A percentile compares a stretch with the other conserved stretches of the same genome.
Conservation (phyloP, 2,113 vertebrate species). For the Notarius quadriscutis region DNA sequence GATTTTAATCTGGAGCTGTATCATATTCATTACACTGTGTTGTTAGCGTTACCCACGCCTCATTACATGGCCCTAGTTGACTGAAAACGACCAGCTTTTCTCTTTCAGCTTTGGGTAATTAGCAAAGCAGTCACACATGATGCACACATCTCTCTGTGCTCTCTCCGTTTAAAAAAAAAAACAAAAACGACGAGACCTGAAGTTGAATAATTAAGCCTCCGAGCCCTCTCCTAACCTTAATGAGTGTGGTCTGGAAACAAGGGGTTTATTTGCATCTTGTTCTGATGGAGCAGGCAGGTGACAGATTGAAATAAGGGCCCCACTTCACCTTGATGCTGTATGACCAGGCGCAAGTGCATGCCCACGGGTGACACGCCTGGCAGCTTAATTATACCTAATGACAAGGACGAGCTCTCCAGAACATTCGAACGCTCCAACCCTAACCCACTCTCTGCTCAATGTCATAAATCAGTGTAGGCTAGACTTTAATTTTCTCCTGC, state of each 20-base stretch:
- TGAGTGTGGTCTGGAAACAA: constrained; percentile 21
- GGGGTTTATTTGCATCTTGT: constrained; percentile 45
- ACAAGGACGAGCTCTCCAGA: constrained; percentile 38
- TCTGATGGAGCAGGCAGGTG: constrained; percentile 37
- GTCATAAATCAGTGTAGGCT: constrained; percentile 38
- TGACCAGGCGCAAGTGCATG: constrained; percentile 9
- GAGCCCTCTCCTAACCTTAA: constrained; percentile 40
- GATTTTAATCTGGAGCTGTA: background rate
- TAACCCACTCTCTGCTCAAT: constrained; percentile 20
- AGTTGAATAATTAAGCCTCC: constrained; percentile 47
- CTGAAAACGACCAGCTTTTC: background rate
- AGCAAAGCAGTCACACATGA: constrained; percentile 43
- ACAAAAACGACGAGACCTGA: background rate
- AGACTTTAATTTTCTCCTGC: constrained; percentile 45
- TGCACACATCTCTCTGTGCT: background rate
- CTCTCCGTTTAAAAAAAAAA: background rate
- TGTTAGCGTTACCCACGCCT: background rate
- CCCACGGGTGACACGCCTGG: constrained; percentile 40
- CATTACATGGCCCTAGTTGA: constrained; percentile 4
- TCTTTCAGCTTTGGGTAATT: constrained; percentile 7
- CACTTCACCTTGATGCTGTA: constrained; percentile 34
- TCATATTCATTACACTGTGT: background rate
- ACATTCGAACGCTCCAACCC: constrained; percentile 25
- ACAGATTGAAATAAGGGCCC: constrained; percentile 38
- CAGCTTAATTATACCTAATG: constrained; percentile 56